Evolutionary conservation across 2,888 invertebrate genomes (phyloP).

Genomic region (Psococerastis gibbosa): DNA sequence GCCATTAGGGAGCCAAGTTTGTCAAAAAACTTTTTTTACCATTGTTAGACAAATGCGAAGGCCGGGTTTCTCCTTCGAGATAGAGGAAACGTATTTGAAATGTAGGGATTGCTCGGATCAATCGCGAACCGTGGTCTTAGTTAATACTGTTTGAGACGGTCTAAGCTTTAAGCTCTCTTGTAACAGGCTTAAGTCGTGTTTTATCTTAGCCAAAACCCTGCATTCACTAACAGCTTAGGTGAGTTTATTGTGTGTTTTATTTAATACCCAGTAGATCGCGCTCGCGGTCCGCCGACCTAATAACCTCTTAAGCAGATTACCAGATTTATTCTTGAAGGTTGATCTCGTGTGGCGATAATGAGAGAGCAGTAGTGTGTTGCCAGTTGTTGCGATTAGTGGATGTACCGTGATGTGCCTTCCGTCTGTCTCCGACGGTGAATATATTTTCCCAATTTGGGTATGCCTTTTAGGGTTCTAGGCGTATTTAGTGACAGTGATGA

Average conservation of each 20-base stretch:
- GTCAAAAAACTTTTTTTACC: conserved; percentile 5
- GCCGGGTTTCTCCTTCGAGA: conserved; percentile 9
- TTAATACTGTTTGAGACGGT: conserved; percentile 16
- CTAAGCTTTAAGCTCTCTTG: conserved; percentile 16
- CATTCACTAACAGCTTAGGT: conserved; percentile 10
- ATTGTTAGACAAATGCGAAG: conserved; percentile 10
- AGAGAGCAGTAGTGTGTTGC: conserved; percentile 1
- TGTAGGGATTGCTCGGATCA: conserved; percentile 14
- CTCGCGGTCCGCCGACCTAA: conserved; percentile 9
- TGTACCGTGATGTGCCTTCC: too few relatives aligned
- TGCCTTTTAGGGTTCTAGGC: too few relatives aligned
- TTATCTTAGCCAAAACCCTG: conserved; percentile 14
- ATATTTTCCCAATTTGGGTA: too few relatives aligned
- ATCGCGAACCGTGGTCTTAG: conserved; percentile 13
- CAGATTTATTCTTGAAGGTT: conserved; percentile 9
- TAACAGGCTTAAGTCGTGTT: conserved; percentile 17
- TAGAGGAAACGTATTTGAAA: conserved; percentile 8
- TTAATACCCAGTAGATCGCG: conserved; percentile 8
- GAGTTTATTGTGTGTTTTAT: conserved; percentile 11
- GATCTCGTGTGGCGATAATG: conserved; percentile 10
- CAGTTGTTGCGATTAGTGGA: background rate
- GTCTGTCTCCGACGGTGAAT: too few relatives aligned
- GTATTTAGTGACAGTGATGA: too few relatives aligned
- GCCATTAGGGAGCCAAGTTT: conserved; percentile 9
- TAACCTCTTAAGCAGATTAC: conserved; percentile 10